Conservation (phyloP, 1,140 invertebrate genomes). For the Sipha flava region DNA sequence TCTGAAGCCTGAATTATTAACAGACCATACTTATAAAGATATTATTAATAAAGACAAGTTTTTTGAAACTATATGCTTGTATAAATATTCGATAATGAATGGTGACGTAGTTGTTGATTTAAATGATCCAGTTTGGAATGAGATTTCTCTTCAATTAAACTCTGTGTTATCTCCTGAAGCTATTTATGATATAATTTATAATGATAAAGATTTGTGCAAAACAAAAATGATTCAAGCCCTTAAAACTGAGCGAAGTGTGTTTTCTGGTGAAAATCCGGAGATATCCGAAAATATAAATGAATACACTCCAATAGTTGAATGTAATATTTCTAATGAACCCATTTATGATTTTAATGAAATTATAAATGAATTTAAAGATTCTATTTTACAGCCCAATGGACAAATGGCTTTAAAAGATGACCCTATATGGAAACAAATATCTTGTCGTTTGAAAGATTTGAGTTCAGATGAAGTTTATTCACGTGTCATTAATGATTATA, state of each 20-base stretch:
- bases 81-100: conserved; percentile 27
- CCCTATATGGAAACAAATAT: neutral
- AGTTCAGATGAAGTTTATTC: neutral
- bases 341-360: neutral
- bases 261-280: conserved; percentile 8
- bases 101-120: conserved; percentile 1
- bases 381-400: neutral
- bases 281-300: conserved; percentile 4
- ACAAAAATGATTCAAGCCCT: conserved; percentile 27
- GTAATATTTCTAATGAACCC: neutral
- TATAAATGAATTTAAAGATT: neutral
- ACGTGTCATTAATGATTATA: neutral
- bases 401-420: neutral
- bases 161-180: neutral
- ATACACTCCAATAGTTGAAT: conserved; percentile 14
- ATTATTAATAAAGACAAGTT: neutral
- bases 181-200: neutral
- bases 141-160: conserved; percentile 12
- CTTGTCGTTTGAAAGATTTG: neutral
- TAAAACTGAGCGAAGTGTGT: conserved; percentile 11
- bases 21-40: neutral
- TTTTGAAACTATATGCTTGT: conserved; percentile 21
- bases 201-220: neutral
- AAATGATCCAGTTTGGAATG: conserved; percentile 23
- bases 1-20: neutral